Conservation (phyloP, 2,888 invertebrate species). For the Brenthis ino region DNA sequence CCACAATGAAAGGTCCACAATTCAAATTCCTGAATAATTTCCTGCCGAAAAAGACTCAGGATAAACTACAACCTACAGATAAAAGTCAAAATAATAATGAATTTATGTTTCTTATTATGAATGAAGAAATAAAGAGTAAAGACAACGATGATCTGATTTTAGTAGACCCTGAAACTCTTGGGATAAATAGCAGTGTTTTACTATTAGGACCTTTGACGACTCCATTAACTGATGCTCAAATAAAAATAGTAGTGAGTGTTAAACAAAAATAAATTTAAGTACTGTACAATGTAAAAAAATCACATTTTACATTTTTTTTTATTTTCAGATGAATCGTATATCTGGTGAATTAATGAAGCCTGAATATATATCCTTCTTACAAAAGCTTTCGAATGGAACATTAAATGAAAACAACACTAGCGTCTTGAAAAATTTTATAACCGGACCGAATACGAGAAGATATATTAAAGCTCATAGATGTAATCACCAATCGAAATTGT, state of each 20-base stretch:
- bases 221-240: constrained; percentile 59
- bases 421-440: constrained; percentile 61
- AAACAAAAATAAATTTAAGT: neutral
- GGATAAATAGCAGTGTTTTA: constrained; percentile 67
- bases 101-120: constrained; percentile 70
- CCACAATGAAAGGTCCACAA: neutral
- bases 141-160: constrained; percentile 62
- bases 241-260: constrained; percentile 65
- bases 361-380: constrained; percentile 65
- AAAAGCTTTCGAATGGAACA: constrained; percentile 64
- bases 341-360: constrained; percentile 67
- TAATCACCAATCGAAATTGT: constrained; percentile 68
- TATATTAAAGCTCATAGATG: constrained; percentile 76
- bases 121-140: constrained; percentile 69
- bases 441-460: constrained; percentile 65
- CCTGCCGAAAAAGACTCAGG: constrained; percentile 24
- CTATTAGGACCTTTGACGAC: constrained; percentile 70
- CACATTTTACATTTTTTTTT: neutral
- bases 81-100: constrained; percentile 47
- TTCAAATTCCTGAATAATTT: constrained; percentile 19
- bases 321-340: constrained; percentile 69
- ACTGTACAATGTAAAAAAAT: neutral
- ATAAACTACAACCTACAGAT: constrained; percentile 17
- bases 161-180: constrained; percentile 71
- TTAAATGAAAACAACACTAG: constrained; percentile 54